These are phyloP conservation scores for Drosophila bipectinata DNA, from an alignment of 1,140 invertebrate genomes.

Conservation along the genomic window DNA sequence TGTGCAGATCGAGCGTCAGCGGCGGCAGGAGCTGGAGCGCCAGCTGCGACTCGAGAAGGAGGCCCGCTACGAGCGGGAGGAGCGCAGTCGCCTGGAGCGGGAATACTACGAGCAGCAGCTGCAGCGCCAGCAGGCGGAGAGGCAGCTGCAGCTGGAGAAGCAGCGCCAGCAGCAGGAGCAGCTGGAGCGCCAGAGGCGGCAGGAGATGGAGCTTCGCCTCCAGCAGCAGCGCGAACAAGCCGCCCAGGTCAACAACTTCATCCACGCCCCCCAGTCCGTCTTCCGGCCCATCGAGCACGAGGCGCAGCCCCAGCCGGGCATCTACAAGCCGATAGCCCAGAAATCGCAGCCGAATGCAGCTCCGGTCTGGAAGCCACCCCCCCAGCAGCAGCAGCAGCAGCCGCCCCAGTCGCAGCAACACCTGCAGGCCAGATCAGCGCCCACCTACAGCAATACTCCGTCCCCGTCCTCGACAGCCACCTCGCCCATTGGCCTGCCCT, in stretches of 20 bases:
- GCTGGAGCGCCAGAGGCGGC: slow-evolving; percentile 52
- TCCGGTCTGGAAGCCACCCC: slow-evolving; percentile 35
- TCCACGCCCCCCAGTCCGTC: slow-evolving; percentile 89
- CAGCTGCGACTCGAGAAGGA: slow-evolving; percentile 62
- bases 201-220: slow-evolving; percentile 42
- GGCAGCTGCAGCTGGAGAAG: slow-evolving; percentile 62
- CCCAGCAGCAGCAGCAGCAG: slow-evolving; percentile 19
- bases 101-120: slow-evolving; percentile 69
- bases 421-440: slow-evolving; percentile 41
- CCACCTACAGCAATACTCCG: slow-evolving; percentile 57
- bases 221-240: slow-evolving; percentile 30
- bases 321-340: slow-evolving; percentile 76
- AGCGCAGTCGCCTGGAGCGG: slow-evolving; percentile 60
- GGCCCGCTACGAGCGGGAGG: slow-evolving; percentile 66
- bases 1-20: slow-evolving; percentile 65
- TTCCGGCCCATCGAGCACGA: slow-evolving; percentile 86
- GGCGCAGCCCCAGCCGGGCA: slow-evolving; percentile 37
- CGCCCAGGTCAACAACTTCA: slow-evolving; percentile 88
- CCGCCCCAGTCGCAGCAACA: slow-evolving; percentile 29
- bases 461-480: slow-evolving; percentile 68
- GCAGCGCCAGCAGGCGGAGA: slow-evolving; percentile 58
- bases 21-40: slow-evolving; percentile 65
- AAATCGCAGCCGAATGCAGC: slow-evolving; percentile 45
- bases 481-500: slow-evolving; percentile 75
- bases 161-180: slow-evolving; percentile 66